A percentile compares a stretch with the other conserved stretches of the same genome.
phyloP scores from a whole-genome alignment of 2,113 vertebrate genomes.

The Phoxinus phoxinus region DNA sequence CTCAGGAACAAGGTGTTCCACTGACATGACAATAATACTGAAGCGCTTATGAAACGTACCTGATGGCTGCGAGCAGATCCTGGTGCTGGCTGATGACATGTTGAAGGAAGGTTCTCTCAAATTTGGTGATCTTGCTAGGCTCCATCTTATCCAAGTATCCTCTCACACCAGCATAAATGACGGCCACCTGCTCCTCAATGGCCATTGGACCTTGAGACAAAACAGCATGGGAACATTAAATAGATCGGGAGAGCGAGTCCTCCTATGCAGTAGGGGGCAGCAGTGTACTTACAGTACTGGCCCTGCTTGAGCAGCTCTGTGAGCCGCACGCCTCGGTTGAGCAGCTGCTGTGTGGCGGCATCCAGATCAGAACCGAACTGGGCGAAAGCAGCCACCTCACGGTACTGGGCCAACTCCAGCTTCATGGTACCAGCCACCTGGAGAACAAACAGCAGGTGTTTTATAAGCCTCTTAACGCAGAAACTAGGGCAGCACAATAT shows the following conservation, averaged over 20 bases:
- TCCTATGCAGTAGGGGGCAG: not conserved
- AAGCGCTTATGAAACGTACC: conserved; percentile 67
- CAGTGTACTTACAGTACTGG: conserved; percentile 87
- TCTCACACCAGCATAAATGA: conserved; percentile 97
- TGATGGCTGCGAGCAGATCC: conserved; percentile 85
- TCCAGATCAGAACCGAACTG: conserved; percentile 98
- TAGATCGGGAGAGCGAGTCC: not conserved
- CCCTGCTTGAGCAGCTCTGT: conserved; percentile 97
- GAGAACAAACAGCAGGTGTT: not conserved
- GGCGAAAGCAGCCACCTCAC: conserved; percentile 96
- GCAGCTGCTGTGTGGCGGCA: conserved; percentile 93
- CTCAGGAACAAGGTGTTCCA: not conserved
- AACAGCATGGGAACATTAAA: not conserved
- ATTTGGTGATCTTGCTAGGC: conserved; percentile 96
- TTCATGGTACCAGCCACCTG: conserved; percentile 99
- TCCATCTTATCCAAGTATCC: conserved; percentile 97
- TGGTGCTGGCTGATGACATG: conserved; percentile 92
- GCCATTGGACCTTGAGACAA: conserved; percentile 88
- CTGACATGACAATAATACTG: not conserved
- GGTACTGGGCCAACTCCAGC: conserved; percentile 95
- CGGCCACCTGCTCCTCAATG: conserved; percentile 96
- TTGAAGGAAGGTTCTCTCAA: conserved; percentile 92
- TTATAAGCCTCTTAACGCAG: not conserved
- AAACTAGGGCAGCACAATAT: too few relatives aligned
- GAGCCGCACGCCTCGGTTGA: conserved; percentile 93